A percentile compares a stretch with the other conserved stretches of the same genome.
phyloP scores from a whole-genome alignment of 2,797 vertebrate species.

The Falco naumanni region DNA sequence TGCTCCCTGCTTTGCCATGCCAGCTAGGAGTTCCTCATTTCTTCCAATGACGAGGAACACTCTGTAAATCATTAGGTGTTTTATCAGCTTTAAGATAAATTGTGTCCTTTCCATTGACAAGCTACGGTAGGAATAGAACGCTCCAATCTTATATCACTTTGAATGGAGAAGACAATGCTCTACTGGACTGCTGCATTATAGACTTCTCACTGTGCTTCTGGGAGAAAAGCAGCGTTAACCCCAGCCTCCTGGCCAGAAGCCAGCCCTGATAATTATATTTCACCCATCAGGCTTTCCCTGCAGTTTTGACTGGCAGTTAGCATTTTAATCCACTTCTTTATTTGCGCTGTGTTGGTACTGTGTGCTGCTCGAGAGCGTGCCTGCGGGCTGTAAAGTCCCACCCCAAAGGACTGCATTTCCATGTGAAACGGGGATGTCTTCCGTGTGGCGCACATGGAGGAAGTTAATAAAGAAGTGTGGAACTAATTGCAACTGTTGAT shows the following conservation, averaged over 20 bases:
- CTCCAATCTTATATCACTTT: background rate
- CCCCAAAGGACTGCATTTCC: background rate
- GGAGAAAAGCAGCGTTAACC: background rate
- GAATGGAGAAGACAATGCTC: background rate
- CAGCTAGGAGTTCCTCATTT: background rate
- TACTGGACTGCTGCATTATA: background rate
- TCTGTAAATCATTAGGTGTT: background rate
- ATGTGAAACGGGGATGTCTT: background rate
- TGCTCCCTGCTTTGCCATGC: background rate
- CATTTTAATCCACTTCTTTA: background rate
- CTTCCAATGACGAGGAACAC: background rate
- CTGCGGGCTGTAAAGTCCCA: background rate
- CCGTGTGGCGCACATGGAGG: background rate
- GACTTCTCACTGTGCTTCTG: background rate
- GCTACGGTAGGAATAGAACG: background rate
- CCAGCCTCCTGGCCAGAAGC: background rate
- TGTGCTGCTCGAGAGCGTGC: background rate
- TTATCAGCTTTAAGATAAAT: background rate
- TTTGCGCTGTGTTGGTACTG: background rate
- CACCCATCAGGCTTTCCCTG: background rate
- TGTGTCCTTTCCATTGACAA: background rate
- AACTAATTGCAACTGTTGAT: background rate
- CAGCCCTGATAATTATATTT: background rate
- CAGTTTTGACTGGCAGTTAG: background rate
- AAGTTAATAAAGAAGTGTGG: background rate